These are phyloP conservation scores for Scrobipalpa costella DNA, from an alignment of 2,888 invertebrate genomes.

Conservation along the genomic window DNA sequence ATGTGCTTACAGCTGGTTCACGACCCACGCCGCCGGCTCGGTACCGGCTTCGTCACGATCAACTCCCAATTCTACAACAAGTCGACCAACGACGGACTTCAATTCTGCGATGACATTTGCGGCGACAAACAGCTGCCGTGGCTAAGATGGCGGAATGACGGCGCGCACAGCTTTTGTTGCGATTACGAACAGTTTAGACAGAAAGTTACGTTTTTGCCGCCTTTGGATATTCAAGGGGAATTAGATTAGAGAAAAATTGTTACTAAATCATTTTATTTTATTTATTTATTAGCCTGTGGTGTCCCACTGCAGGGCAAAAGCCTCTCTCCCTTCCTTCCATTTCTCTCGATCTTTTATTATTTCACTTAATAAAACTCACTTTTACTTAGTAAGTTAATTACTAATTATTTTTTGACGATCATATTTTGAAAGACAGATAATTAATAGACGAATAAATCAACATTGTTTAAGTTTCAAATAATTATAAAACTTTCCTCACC, in stretches of 20 bases:
- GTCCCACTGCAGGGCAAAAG: no score
- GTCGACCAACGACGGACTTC: conserved; percentile 40
- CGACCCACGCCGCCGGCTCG: conserved; percentile 48
- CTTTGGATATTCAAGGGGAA: conserved; percentile 42
- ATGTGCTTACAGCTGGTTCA: conserved; percentile 55
- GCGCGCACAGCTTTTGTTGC: conserved; percentile 68
- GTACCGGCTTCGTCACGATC: conserved; percentile 61
- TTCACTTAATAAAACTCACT: no score
- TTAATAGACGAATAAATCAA: no score
- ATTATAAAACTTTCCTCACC: no score
- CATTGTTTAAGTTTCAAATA: no score
- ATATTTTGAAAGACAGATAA: no score
- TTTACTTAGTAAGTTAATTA: no score
- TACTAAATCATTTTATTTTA: no score
- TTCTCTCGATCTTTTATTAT: no score
- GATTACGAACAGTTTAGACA: conserved; percentile 53
- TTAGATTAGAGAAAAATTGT: conserved; percentile 37
- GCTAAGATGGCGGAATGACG: conserved; percentile 66
- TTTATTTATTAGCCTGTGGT: no score
- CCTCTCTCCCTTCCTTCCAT: no score
- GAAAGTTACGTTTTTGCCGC: conserved; percentile 44
- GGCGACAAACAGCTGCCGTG: conserved; percentile 51
- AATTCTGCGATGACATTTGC: conserved; percentile 64
- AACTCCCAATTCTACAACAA: conserved; percentile 63
- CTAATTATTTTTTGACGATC: no score